Evolutionary conservation across 1,140 invertebrate species (phyloP).

Genomic region (Elymnias hypermnestra): DNA sequence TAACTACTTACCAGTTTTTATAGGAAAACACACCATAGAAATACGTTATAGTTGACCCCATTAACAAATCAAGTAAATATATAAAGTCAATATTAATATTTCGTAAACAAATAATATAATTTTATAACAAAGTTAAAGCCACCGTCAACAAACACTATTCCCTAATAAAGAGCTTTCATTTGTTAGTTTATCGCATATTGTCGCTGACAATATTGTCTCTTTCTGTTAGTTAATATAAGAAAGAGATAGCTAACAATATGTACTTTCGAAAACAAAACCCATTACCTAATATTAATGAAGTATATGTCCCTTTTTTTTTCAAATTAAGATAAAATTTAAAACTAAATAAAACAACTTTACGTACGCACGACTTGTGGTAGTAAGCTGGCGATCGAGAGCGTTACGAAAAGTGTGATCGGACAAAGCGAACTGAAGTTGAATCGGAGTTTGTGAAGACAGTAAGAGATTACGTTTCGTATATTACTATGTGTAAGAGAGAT

Average conservation of each 20-base stretch:
- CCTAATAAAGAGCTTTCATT: conserved; percentile 6
- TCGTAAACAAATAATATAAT: not conserved
- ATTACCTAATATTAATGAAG: not conserved
- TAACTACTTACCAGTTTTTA: not conserved
- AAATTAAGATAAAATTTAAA: too few relatives aligned
- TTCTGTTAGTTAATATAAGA: not conserved
- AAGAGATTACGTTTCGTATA: too few relatives aligned
- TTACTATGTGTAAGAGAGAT: too few relatives aligned
- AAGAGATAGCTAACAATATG: not conserved
- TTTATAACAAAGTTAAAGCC: not conserved
- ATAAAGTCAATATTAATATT: not conserved
- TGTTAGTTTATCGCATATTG: not conserved
- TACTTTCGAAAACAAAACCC: not conserved
- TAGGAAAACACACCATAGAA: not conserved
- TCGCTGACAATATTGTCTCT: not conserved
- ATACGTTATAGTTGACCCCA: not conserved
- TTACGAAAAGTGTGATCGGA: too few relatives aligned
- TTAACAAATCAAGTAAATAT: not conserved
- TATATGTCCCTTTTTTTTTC: too few relatives aligned
- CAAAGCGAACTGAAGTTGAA: too few relatives aligned
- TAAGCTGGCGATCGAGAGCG: too few relatives aligned
- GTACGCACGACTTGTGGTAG: too few relatives aligned
- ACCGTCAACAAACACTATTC: not conserved
- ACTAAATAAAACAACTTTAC: too few relatives aligned
- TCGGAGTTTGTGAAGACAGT: too few relatives aligned